These are phyloP conservation scores for Leucophenga montana DNA, from an alignment of 2,888 invertebrate species.

Conservation along the genomic window DNA sequence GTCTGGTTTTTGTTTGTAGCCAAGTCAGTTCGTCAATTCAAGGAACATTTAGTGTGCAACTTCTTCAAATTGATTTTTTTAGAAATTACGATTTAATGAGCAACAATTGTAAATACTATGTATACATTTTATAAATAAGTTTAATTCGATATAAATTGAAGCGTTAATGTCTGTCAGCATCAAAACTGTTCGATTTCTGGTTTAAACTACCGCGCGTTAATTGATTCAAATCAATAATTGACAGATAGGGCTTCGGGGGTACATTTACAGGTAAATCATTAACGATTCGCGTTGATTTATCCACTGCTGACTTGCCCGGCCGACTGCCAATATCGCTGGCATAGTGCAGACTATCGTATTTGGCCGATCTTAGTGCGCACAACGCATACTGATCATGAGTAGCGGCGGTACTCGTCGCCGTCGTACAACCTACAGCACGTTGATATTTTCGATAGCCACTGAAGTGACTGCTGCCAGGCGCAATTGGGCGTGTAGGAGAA, in stretches of 20 bases:
- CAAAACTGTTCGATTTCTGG: slow-evolving; percentile 55
- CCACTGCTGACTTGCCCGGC: slow-evolving; percentile 38
- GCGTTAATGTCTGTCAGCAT: slow-evolving; percentile 51
- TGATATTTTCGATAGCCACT: slow-evolving; percentile 66
- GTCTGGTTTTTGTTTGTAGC: too few species aligned
- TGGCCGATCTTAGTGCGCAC: slow-evolving; percentile 61
- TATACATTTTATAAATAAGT: not conserved
- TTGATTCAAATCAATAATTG: slow-evolving; percentile 83
- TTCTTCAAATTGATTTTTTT: too few species aligned
- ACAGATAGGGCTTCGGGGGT: slow-evolving; percentile 78
- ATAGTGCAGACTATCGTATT: slow-evolving; percentile 59
- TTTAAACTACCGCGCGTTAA: slow-evolving; percentile 78
- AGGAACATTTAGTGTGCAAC: too few species aligned
- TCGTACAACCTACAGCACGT: slow-evolving; percentile 52
- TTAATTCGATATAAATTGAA: not conserved
- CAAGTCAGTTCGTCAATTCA: too few species aligned
- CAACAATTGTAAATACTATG: slow-evolving; percentile 14
- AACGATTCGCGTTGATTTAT: slow-evolving; percentile 36
- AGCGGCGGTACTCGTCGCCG: slow-evolving; percentile 43
- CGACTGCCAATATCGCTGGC: slow-evolving; percentile 48
- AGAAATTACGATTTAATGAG: too few species aligned
- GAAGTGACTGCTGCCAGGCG: slow-evolving; percentile 65
- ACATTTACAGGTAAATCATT: slow-evolving; percentile 68
- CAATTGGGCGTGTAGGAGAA: slow-evolving; percentile 68
- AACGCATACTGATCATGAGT: slow-evolving; percentile 70